phyloP scores from a whole-genome alignment of 2,113 vertebrate genomes.

The Aythya baeri region DNA sequence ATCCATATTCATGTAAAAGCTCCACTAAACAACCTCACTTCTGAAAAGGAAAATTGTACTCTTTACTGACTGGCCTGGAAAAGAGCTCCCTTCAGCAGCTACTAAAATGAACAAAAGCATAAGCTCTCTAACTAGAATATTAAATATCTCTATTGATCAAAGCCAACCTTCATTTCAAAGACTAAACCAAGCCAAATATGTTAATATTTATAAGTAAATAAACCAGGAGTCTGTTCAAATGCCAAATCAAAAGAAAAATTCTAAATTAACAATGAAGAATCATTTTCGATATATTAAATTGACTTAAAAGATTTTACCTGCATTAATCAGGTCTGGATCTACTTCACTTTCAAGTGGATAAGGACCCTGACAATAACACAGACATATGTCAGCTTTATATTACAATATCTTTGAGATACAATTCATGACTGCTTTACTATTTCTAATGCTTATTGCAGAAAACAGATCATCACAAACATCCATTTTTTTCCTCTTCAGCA shows the following conservation, averaged over 20 bases:
- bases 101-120: background rate
- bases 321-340: conserved; percentile 97
- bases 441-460: background rate
- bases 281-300: background rate
- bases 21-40: background rate
- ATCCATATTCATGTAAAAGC: background rate
- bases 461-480: background rate
- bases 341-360: conserved; percentile 90
- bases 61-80: background rate
- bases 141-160: background rate
- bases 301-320: conserved; percentile 81
- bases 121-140: background rate
- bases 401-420: background rate
- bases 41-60: background rate
- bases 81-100: background rate
- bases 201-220: background rate
- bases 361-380: conserved; percentile 84
- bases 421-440: background rate
- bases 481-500: background rate
- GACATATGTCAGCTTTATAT: background rate
- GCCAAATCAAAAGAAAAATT: background rate
- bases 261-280: background rate
- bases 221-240: background rate
- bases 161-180: background rate
- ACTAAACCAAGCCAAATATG: background rate